These are phyloP conservation scores for Fregata magnificens DNA, from an alignment of 2,113 vertebrate species.

Conservation along the genomic window DNA sequence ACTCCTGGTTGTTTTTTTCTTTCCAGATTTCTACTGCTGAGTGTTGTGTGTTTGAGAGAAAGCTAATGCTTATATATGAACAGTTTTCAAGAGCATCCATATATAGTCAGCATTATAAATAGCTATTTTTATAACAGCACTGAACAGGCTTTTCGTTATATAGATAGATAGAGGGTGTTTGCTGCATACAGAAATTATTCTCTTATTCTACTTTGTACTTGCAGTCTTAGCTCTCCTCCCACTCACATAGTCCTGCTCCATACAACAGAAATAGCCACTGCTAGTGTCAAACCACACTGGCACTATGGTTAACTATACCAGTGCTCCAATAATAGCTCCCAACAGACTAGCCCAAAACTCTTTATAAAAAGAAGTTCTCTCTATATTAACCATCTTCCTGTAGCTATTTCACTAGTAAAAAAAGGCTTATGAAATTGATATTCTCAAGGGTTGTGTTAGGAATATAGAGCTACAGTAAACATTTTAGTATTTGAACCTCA, in stretches of 20 bases:
- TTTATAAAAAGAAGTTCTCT: neutral
- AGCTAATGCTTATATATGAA: neutral
- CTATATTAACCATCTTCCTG: neutral
- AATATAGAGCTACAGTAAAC: neutral
- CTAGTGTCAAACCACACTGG: neutral
- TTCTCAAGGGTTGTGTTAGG: neutral
- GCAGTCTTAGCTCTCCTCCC: neutral
- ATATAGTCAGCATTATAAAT: conserved; percentile 46
- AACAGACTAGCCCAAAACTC: neutral
- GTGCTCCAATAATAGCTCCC: neutral
- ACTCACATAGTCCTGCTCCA: neutral
- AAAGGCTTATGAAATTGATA: neutral
- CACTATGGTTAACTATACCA: neutral
- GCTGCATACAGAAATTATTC: neutral
- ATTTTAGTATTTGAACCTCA: neutral
- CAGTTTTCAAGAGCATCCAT: conserved; percentile 31
- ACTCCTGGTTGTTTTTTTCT: neutral
- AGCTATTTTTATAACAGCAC: conserved; percentile 14
- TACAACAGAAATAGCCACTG: neutral
- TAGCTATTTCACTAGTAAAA: neutral
- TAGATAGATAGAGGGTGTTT: neutral
- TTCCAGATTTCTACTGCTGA: neutral
- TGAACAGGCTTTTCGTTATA: neutral
- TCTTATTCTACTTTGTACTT: neutral
- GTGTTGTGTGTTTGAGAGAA: neutral